Conservation (phyloP, 2,113 vertebrate species). For the Lophius piscatorius region DNA sequence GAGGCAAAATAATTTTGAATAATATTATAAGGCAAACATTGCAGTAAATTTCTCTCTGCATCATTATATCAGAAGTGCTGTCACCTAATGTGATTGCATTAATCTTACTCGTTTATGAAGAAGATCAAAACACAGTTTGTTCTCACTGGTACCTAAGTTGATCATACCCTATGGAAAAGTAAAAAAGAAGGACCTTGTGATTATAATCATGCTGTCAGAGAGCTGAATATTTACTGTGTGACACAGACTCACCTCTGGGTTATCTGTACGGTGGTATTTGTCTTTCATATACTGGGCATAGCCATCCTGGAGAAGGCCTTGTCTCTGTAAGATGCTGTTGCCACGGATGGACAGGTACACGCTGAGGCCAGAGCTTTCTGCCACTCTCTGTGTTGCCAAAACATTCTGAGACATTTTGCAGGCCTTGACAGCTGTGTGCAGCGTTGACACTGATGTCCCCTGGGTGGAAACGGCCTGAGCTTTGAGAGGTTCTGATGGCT, state of each 20-base stretch:
- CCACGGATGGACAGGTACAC: constrained; percentile 86
- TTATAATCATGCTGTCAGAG: background rate
- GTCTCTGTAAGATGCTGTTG: constrained; percentile 72
- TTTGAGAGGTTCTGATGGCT: constrained; percentile 15
- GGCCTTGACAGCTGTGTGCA: constrained; percentile 23
- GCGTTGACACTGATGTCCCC: constrained; percentile 10
- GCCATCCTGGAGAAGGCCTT: constrained; percentile 79
- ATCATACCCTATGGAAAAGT: constrained; percentile 84
- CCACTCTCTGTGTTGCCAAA: constrained; percentile 4
- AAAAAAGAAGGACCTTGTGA: background rate
- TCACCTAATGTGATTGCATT: background rate
- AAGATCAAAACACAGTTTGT: constrained; percentile 91
- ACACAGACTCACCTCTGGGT: constrained; percentile 83
- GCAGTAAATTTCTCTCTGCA: no score
- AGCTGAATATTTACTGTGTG: background rate
- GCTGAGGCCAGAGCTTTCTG: constrained; percentile 51
- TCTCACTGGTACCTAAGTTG: constrained; percentile 91
- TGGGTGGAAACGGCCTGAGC: constrained; percentile 15
- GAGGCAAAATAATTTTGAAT: no score
- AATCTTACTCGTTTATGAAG: constrained; percentile 86
- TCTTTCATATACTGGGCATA: constrained; percentile 80
- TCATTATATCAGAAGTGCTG: background rate
- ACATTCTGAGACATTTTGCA: constrained; percentile 23
- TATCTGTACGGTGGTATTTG: constrained; percentile 83
- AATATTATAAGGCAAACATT: no score